Evolutionary conservation across 2,113 vertebrate genomes (phyloP), one percentile per base, ranked within the genome.

Genomic region (Nanorana parkeri): DNA sequence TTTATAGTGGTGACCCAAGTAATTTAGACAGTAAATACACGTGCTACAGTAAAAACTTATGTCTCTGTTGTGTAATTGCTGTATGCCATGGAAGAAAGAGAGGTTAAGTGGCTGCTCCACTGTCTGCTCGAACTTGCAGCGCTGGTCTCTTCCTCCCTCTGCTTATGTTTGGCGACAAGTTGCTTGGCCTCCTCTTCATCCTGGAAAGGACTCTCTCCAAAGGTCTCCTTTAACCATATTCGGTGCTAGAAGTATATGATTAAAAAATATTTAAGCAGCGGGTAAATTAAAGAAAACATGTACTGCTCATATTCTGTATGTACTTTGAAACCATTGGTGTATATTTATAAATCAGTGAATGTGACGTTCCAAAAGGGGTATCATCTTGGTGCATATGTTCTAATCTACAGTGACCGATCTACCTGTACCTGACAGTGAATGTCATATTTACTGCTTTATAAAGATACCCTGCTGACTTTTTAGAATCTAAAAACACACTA

Each of bases 171-270:
- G 84, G 90, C 89, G 81, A 98, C 92, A 85, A 99, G 92, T 82
- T 80, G 89, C 80, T 89, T 92, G 80, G 96, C 90, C 87, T 96
- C 93, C 86, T 95, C 95, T 60, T 94, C 91, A 61, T 99, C 96
- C 67, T 86, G 93, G 88, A 97, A 93, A 66, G 95, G 94, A 88
- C 87, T 96, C 84, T 96, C 95, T 26, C 96, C 95, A 29, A 95
- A 98, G 77, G 95, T 92, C 58, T 88, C 91, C 78, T 87, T 93
- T 60, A 99, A 89, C 96, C 97, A 98, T 24, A 93, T 93, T 84
- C 96, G 93, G 84, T 94, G 95, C 97, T 99, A 78, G 1, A 90
- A 74, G 41, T 68, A 81, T 8, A 2, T 24, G 85, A 88, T 66
- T 85, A 58, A 67, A 8, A 13, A 28, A 29, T 24, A 51, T 13